A percentile compares a stretch with the other conserved stretches of the same genome.
Evolutionary conservation across 2,797 vertebrate genomes (phyloP).

Genomic region (Tapera naevia): DNA sequence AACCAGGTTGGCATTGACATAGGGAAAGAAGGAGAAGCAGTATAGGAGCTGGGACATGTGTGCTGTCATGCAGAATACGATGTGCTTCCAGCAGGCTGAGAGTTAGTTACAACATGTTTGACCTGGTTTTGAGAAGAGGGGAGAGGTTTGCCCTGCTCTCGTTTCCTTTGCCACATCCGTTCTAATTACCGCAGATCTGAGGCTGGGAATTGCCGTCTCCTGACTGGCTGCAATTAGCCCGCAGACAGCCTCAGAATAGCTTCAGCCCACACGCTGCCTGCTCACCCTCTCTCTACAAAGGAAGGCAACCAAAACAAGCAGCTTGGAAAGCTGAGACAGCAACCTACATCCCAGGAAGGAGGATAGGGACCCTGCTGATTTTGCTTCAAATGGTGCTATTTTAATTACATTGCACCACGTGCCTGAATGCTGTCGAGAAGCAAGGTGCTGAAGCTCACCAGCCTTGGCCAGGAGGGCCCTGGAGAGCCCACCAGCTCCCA

Average conservation of each 20-base stretch:
- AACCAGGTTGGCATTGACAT: neutral
- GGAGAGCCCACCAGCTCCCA: neutral
- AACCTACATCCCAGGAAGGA: neutral
- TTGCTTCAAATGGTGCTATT: conserved; percentile 41
- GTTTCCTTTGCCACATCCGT: neutral
- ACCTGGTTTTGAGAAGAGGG: neutral
- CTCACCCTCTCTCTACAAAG: neutral
- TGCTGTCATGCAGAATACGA: neutral
- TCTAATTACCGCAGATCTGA: neutral
- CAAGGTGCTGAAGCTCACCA: neutral
- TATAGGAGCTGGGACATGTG: rapidly evolving
- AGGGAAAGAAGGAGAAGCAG: neutral
- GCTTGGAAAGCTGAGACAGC: neutral
- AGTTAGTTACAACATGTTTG: neutral
- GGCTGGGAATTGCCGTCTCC: conserved; percentile 24
- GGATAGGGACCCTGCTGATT: neutral
- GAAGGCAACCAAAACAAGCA: neutral
- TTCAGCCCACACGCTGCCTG: conserved; percentile 24
- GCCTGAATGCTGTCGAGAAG: neutral
- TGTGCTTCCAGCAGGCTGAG: neutral
- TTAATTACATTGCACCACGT: neutral
- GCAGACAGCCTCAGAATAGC: conserved; percentile 70
- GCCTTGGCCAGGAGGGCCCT: neutral
- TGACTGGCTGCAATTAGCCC: conserved; percentile 31
- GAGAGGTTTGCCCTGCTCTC: neutral